Evolutionary conservation across 1,140 invertebrate species (phyloP).

Genomic region (Drosophila sechellia): DNA sequence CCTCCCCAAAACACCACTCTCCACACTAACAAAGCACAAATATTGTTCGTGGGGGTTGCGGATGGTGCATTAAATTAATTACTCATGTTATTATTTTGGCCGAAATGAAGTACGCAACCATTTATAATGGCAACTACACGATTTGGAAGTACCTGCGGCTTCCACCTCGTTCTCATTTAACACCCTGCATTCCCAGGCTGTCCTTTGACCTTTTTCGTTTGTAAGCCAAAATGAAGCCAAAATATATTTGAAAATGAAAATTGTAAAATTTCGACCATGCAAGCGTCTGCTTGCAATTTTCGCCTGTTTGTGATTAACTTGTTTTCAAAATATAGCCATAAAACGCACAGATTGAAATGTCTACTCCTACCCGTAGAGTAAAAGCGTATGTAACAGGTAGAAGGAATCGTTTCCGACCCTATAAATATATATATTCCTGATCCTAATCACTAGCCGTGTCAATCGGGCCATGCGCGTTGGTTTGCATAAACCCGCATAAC

Average conservation of each 20-base stretch:
- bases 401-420: too few relatives aligned
- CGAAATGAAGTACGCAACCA: constrained; percentile 84
- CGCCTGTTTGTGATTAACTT: constrained; percentile 72
- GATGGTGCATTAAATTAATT: constrained; percentile 84
- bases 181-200: background rate
- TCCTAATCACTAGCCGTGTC: too few relatives aligned
- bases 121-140: constrained; percentile 81
- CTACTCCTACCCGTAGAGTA: too few relatives aligned
- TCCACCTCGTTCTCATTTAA: constrained; percentile 1
- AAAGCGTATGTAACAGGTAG: too few relatives aligned
- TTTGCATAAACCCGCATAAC: too few relatives aligned
- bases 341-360: constrained; percentile 7
- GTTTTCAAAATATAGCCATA: constrained; percentile 46
- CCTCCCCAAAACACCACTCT: background rate
- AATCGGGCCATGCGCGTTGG: too few relatives aligned
- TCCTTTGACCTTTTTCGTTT: constrained; percentile 71
- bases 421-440: too few relatives aligned
- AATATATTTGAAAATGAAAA: constrained; percentile 73
- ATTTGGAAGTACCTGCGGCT: constrained; percentile 82
- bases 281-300: constrained; percentile 61
- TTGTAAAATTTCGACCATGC: constrained; percentile 52
- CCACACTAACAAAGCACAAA: background rate
- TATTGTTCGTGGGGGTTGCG: constrained; percentile 56
- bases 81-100: constrained; percentile 84
- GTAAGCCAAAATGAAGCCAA: constrained; percentile 65